Base-by-base conservation (phyloP, 1,140 invertebrate genomes). In the Brevipalpus yothersi region DNA sequence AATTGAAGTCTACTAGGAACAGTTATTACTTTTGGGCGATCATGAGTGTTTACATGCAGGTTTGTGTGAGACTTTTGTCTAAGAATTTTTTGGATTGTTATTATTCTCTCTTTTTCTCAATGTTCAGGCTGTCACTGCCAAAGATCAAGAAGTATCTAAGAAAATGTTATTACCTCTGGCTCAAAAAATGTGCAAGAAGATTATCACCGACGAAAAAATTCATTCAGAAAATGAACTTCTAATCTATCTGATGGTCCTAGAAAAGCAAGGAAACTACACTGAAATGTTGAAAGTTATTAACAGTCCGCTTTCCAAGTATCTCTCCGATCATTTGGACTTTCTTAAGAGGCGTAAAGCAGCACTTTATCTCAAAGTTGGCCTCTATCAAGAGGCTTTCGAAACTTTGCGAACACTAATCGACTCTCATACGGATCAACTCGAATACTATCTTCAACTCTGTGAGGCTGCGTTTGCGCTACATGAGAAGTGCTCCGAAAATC, bases 21-120 rank as follows among this genome's bases (percentile, higher is more conserved):
- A 90, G 89, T 0, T 97, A 96, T 71, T 94, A 92, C 69, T 94
- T 93, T 71, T 97, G 92, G 93, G 84, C 84, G 60, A 82, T 95
- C 15, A 94, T 94, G 83, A 93, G 88, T 70, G 80, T 91, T 68
- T 82, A 94, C 17, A 82, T 95, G 76, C 89, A 93, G 76, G 85
- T 21, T 60, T 8, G 49, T 64, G 42, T 55, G 9, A 51, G 1
- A 40, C 39, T 23, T 41, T 62, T 41, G 47, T 66, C 41, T 56
- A 2, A 31, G 31, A 31, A n/a, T 59, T 47, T 10, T 55, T 5
- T 11, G 1, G 2, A 55, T 17, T 31, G 42, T 58, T 13, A 58
- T n/a, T 11, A 11, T 58, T 17, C 13, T 17, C n/a, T 43, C 4
- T 19, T 7, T 15, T 41, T 3, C 41, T 51, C n/a, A 53, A n/a